Evolutionary conservation across 2,113 vertebrate species (phyloP).

Genomic region (Coracopsis vasa): DNA sequence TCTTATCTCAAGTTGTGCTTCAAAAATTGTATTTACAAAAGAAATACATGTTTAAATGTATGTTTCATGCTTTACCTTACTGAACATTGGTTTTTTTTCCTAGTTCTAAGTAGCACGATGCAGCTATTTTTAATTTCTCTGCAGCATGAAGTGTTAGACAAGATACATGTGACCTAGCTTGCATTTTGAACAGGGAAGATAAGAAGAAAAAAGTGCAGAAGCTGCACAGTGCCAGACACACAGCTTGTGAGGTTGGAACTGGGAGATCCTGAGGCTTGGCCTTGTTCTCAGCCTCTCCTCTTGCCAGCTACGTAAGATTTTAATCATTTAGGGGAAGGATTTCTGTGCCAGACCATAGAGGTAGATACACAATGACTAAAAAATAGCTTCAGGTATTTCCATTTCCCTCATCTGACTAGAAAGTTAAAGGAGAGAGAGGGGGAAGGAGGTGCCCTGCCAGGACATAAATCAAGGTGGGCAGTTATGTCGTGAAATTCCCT

Average conservation of each 20-base stretch:
- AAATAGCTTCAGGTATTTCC: neutral
- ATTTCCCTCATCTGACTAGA: neutral
- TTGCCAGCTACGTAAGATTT: neutral
- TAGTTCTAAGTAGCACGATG: neutral
- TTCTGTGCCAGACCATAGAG: neutral
- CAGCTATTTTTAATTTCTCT: slow-evolving; percentile 15
- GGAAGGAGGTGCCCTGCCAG: neutral
- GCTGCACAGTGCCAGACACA: neutral
- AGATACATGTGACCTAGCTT: neutral
- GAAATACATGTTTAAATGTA: neutral
- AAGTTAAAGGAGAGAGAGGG: neutral
- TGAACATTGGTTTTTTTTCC: neutral
- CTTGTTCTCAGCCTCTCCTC: neutral
- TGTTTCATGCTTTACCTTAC: neutral
- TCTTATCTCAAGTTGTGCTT: neutral
- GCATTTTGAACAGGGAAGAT: neutral
- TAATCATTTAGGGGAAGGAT: neutral
- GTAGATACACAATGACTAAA: neutral
- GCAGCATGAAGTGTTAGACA: slow-evolving; percentile 12
- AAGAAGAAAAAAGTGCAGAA: neutral
- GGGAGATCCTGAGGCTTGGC: neutral
- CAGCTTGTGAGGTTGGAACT: neutral
- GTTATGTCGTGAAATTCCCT: neutral
- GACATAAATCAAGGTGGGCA: neutral
- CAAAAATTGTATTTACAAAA: neutral